These are phyloP conservation scores for Falco peregrinus DNA, from an alignment of 2,797 vertebrate genomes.

Conservation along the genomic window DNA sequence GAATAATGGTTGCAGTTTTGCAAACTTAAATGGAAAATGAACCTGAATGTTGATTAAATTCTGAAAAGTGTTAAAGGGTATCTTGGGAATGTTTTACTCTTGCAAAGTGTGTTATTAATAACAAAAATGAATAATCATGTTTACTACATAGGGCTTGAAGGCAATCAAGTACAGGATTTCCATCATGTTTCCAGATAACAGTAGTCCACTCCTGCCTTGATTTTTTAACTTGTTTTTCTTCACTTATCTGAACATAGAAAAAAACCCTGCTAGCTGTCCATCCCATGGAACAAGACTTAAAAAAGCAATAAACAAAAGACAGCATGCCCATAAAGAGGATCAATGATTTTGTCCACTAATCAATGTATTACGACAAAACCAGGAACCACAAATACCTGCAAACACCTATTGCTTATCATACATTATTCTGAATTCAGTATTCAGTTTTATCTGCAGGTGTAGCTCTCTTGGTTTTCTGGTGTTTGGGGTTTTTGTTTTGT, in stretches of 20 bases:
- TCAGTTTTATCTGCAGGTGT: not conserved
- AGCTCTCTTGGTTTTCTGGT: not conserved
- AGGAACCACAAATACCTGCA: not conserved
- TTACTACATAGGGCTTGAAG: not conserved
- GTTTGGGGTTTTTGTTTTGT: not conserved
- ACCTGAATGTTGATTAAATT: slow-evolving; percentile 14
- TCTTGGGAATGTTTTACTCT: not conserved
- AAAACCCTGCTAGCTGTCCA: not conserved
- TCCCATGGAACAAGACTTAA: not conserved
- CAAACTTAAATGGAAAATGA: slow-evolving; percentile 10
- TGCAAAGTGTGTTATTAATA: not conserved
- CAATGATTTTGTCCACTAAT: not conserved
- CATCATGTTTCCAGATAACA: not conserved
- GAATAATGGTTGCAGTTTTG: not conserved
- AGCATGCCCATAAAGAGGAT: not conserved
- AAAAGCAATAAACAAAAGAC: not conserved
- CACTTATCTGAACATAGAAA: not conserved
- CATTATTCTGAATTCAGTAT: not conserved
- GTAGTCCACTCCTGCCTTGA: not conserved
- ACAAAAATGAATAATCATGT: not conserved
- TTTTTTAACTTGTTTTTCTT: not conserved
- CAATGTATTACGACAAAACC: not conserved
- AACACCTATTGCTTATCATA: not conserved
- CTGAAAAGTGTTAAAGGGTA: not conserved
- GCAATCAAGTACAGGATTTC: not conserved